Conservation (phyloP, 2,797 vertebrate genomes). For the Ficedula albicollis region DNA sequence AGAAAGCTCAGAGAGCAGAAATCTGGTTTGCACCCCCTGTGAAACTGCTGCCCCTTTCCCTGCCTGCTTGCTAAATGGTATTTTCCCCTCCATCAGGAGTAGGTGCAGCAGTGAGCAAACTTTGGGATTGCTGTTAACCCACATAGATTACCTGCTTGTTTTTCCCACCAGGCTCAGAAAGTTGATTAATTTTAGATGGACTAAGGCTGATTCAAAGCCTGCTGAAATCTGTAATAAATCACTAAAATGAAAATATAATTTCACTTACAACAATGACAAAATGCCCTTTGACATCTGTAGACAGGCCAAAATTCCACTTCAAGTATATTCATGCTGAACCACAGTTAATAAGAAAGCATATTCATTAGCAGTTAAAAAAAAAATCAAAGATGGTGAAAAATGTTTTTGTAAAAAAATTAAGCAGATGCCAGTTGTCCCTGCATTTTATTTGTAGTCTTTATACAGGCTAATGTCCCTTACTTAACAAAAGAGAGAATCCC, state of each 20-base stretch:
- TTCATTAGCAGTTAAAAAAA: neutral
- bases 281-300: neutral
- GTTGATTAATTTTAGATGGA: constrained; percentile 43
- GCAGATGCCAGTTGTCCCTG: neutral
- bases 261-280: neutral
- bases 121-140: neutral
- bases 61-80: neutral
- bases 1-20: neutral
- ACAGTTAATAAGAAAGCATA: neutral
- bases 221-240: constrained; percentile 40
- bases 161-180: constrained; percentile 38
- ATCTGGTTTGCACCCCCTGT: neutral
- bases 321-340: neutral
- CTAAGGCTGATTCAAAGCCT: neutral
- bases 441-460: neutral
- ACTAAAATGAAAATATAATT: constrained; percentile 39
- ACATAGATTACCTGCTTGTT: constrained; percentile 13
- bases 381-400: neutral
- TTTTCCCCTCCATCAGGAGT: neutral
- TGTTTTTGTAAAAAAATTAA: neutral
- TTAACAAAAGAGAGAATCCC: neutral
- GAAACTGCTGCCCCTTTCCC: neutral
- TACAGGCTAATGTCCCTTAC: neutral
- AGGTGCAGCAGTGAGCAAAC: neutral
- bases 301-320: neutral